Evolutionary conservation across 2,113 vertebrate genomes (phyloP), one percentile per base, ranked within the genome.

Genomic region (Trogon surrucura): DNA sequence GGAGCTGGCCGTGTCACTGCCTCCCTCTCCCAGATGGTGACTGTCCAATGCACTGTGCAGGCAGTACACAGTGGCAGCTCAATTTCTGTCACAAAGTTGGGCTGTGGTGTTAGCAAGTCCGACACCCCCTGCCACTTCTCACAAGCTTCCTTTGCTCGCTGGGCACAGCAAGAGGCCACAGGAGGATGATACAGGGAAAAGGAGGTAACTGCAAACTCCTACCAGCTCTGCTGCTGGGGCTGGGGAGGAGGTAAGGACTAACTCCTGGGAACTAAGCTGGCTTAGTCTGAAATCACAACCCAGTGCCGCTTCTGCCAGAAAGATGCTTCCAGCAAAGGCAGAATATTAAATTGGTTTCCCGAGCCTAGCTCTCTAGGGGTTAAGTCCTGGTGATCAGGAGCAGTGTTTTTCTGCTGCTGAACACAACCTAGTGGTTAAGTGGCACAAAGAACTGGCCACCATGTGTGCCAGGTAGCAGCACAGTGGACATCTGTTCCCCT

Each of bases 71-170:
- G 44, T 7, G 12, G 38, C 83, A 91, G n/a, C 50, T 89, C 0
- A 0, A 26, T 41, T 66, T 29, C 25, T 53, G 13, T 44, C 57
- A 21, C 0, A 0, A 45, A 73, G 38, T 53, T 16, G 4, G 82
- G 11, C 60, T 57, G 15, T 44, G 69, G 12, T 3, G 0, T 70
- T 45, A 79, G 10, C 2, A 5, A 88, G n/a, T 25, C 47, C 47
- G 87, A 27, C 27, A 11, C 1, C 14, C 7, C 25, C 17, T 41
- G 41, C 27, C 23, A 1, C n/a, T 2, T 74, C 70, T 89, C 60
- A 58, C 45, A 38, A 69, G 47, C 50, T 73, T 38, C 34, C 56
- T 84, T 61, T 1, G 0, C 12, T 38, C 61, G 53, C 41, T 4
- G 3, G 71, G 14, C 32, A 34, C 9, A 80, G 57, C 62, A 87